Evolutionary conservation across 2,888 invertebrate genomes (phyloP).

Genomic region (Callosobruchus maculatus): DNA sequence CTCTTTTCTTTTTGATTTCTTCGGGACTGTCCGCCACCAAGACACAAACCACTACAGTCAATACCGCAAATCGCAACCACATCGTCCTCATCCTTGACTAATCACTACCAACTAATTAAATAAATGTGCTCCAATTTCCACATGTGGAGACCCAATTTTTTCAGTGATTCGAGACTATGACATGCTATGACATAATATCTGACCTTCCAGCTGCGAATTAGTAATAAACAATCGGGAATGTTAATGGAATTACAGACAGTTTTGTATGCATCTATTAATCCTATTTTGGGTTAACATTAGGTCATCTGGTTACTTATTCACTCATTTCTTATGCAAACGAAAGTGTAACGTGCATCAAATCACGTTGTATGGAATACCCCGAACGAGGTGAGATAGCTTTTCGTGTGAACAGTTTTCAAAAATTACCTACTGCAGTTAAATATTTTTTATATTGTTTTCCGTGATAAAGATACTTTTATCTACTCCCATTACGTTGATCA

Average conservation of each 20-base stretch:
- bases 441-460: too few relatives aligned
- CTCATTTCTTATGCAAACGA: neutral
- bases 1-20: conserved; percentile 44
- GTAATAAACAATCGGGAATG: conserved; percentile 12
- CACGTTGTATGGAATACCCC: neutral
- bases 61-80: neutral
- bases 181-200: conserved; percentile 27
- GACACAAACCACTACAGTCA: neutral
- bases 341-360: neutral
- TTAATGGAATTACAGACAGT: neutral
- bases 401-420: too few relatives aligned
- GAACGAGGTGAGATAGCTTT: too few relatives aligned
- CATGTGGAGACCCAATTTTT: conserved; percentile 25
- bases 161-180: conserved; percentile 8
- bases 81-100: conserved; percentile 4
- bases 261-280: neutral
- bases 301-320: neutral
- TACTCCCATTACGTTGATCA: too few relatives aligned
- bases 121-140: conserved; percentile 14
- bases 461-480: too few relatives aligned
- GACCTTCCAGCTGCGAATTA: conserved; percentile 28
- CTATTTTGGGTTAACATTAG: neutral
- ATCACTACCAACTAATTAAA: conserved; percentile 6
- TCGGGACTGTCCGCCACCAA: conserved; percentile 12
- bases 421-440: too few relatives aligned